Base-by-base conservation (phyloP, 2,888 invertebrate genomes). In the Carcina quercana region DNA sequence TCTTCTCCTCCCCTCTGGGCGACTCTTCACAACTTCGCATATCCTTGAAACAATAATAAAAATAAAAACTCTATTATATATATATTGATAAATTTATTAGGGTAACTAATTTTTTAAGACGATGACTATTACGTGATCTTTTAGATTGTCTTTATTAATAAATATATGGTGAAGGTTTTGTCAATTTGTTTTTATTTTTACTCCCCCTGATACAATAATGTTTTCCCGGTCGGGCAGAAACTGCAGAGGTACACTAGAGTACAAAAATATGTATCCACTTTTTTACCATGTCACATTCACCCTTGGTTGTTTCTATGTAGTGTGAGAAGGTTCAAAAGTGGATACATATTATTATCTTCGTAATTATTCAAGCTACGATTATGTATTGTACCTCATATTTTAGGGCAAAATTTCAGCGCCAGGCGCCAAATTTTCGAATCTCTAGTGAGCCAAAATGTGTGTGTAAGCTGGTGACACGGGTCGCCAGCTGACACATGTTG, bases 121-220 rank as follows among this genome's bases (percentile, higher is more conserved):
- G 80, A 78, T 79, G 79, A 82, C 79, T 79, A 78, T 75, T 82
- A 82, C 72, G 82, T 83, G 83, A 83, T 82, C 83, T 83, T 83
- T 83, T 83, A 83, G 83, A 83, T 80, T 83, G 83, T 83, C 82
- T 83, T 83, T 83, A 83, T 83, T 82, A 82, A 82, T 83, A 82
- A 83, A 83, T 82, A 82, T 79, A 82, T 82, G 83, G 82, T 82
- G 80, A 82, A 83, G 78, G 79, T 83, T 82, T 83, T 75, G 76
- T 76, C 73, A 66, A 71, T 53, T 76, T 56, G 68, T 72, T 76
- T 74, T 76, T 69, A 67, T 79, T 71, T 71, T 67, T 43, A 28
- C 28, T 42, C 37, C 32, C n/a, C n/a, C n/a, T n/a, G n/a, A n/a
- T n/a, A n/a, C n/a, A n/a, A n/a, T n/a, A n/a, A n/a, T n/a, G n/a